Conservation (phyloP, 92 coral and sea anemone genomes). For the Epizoanthus ramosus region DNA sequence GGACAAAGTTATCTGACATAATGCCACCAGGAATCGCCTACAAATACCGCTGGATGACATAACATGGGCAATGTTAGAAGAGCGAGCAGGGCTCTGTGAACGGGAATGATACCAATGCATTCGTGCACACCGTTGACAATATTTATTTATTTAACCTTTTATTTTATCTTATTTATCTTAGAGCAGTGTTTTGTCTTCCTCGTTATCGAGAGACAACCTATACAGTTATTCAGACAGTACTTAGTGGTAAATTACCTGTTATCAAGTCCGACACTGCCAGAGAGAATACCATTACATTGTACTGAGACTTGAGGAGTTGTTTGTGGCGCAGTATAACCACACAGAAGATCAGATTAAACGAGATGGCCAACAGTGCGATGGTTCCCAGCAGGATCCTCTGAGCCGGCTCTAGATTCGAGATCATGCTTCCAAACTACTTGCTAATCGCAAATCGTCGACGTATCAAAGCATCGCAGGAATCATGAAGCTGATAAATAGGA, state of each 20-base stretch:
- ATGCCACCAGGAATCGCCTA: too few relatives aligned
- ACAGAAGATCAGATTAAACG: constrained; percentile 51
- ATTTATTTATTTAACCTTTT: too few relatives aligned
- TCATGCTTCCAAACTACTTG: constrained; percentile 8
- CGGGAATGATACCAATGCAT: too few relatives aligned
- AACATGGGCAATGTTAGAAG: too few relatives aligned
- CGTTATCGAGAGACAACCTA: neutral
- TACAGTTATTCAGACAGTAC: neutral
- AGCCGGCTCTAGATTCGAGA: constrained; percentile 42
- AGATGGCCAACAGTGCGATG: constrained; percentile 48
- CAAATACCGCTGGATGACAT: too few relatives aligned
- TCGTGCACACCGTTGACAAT: too few relatives aligned
- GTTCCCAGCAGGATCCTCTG: constrained; percentile 57
- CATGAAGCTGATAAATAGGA: too few relatives aligned
- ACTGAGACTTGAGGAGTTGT: constrained; percentile 55
- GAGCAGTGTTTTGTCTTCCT: too few relatives aligned
- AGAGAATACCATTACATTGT: constrained; percentile 61
- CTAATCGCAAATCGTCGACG: neutral
- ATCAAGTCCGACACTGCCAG: constrained; percentile 79
- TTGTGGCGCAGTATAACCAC: constrained; percentile 61
- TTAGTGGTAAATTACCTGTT: constrained; percentile 53
- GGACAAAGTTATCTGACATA: too few relatives aligned
- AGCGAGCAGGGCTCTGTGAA: too few relatives aligned
- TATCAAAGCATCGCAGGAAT: too few relatives aligned
- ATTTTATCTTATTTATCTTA: too few relatives aligned